Percentiles rank a stretch among this genome's conserved stretches.
These are phyloP conservation scores for Leptatherina wallacei DNA, from an alignment of 2,797 vertebrate genomes.

Conservation along the genomic window DNA sequence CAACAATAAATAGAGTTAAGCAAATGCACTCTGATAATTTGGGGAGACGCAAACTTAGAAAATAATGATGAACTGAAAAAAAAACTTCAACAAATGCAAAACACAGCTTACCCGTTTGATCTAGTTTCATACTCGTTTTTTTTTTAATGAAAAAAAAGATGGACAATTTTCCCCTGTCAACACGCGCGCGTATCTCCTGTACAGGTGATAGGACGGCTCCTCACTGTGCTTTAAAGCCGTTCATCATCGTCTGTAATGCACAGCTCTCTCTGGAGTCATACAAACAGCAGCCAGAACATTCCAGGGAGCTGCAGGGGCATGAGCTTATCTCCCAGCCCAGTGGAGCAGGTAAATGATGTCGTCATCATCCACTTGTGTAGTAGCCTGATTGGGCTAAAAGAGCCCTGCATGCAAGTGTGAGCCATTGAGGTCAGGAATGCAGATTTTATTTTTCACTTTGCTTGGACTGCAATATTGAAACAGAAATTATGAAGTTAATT, in stretches of 20 bases:
- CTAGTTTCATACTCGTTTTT: slow-evolving; percentile 1
- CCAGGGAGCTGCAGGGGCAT: slow-evolving; percentile 72
- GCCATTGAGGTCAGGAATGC: slow-evolving; percentile 42
- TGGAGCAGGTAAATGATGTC: slow-evolving; percentile 81
- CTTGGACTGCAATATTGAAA: slow-evolving; percentile 3
- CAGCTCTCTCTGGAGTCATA: slow-evolving; percentile 62
- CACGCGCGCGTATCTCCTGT: slow-evolving; percentile 45
- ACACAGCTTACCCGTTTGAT: not conserved
- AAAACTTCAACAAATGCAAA: slow-evolving; percentile 11
- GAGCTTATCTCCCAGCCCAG: slow-evolving; percentile 77
- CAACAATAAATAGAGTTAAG: slow-evolving; percentile 22
- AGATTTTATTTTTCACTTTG: slow-evolving; percentile 25
- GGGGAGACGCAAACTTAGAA: not conserved
- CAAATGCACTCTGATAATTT: slow-evolving; percentile 11
- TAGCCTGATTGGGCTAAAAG: slow-evolving; percentile 59
- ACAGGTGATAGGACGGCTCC: slow-evolving; percentile 67
- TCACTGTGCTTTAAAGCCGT: slow-evolving; percentile 60
- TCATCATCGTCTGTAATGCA: slow-evolving; percentile 69
- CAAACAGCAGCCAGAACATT: slow-evolving; percentile 73
- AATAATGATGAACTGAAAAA: not conserved
- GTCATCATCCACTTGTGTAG: slow-evolving; percentile 69
- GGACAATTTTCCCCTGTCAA: slow-evolving; percentile 11
- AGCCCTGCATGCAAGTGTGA: slow-evolving; percentile 44
- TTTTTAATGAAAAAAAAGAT: not conserved
- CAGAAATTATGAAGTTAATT: slow-evolving; percentile 15